Percentiles rank a stretch among this genome's conserved stretches.
These are phyloP conservation scores for Tangara arthus DNA, from an alignment of 2,797 vertebrate genomes.

Conservation along the genomic window DNA sequence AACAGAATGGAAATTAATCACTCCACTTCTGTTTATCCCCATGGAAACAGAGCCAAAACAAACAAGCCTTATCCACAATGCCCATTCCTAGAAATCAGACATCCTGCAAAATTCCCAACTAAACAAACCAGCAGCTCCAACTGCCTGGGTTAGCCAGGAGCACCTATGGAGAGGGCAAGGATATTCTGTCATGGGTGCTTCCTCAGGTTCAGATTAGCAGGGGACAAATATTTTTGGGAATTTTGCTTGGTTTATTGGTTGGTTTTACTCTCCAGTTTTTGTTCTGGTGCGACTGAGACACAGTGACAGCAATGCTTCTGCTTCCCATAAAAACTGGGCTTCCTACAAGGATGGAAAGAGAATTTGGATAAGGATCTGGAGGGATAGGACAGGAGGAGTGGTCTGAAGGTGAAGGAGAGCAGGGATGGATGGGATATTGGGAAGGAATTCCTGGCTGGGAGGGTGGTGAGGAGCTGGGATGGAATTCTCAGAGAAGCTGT, in stretches of 20 bases:
- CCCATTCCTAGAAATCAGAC: conserved; percentile 61
- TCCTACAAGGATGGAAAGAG: not conserved
- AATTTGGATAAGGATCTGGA: not conserved
- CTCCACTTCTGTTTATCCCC: conserved; percentile 57
- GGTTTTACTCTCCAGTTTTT: not conserved
- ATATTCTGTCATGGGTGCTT: not conserved
- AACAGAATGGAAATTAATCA: conserved; percentile 74
- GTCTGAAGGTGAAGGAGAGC: not conserved
- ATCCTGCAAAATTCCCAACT: not conserved
- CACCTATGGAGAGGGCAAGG: not conserved
- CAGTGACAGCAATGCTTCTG: accelerated
- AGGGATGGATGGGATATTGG: not conserved
- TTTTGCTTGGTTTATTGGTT: not conserved
- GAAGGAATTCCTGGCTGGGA: not conserved
- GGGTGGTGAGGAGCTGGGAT: accelerated
- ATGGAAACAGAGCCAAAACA: conserved; percentile 66
- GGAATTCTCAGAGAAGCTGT: accelerated
- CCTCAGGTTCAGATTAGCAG: not conserved
- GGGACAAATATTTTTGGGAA: not conserved
- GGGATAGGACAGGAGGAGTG: not conserved
- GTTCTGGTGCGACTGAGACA: not conserved
- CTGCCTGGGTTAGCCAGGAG: not conserved
- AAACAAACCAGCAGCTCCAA: not conserved
- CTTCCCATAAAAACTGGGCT: not conserved
- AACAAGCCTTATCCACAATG: conserved; percentile 55